Base-by-base conservation (phyloP, 2,797 vertebrate species). In the Lithobates pipiens region DNA sequence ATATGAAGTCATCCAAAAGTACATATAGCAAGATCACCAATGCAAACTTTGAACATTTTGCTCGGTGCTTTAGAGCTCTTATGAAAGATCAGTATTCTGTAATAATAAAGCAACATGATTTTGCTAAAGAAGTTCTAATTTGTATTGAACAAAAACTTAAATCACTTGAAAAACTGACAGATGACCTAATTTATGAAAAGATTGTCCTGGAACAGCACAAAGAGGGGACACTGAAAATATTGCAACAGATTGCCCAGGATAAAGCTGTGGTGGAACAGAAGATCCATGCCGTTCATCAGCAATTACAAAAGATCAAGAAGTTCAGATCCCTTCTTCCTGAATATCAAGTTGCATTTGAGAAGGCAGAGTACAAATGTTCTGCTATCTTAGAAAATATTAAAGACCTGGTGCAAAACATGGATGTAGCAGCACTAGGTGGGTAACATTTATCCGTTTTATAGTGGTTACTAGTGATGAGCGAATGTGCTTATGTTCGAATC, bases 261-360 rank as follows among this genome's bases (percentile, higher is more conserved):
- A 88, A 86, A 70, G 88, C 85, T 42, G 82, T 88, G 73, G 77
- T 85, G 10, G 88, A 88, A 83, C 85, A 86, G 36, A 86, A 86
- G 77, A 82, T 88, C 10, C 81, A 81, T 27, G 73, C 29, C 71
- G 65, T 86, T 36, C 42, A 80, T 57, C 76, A 46, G 34, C 85
- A 88, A 54, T 73, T 86, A 42, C 54, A 80, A 27, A 86, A 84
- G 50, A 88, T 88, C 18, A 80, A 75, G 15, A 88, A 73, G 16
- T 76, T 84, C 1, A 83, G 65, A 57, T 36, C 27, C 10, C 73
- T 81, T 42, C 77, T 86, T 36, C 88, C 88, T 32, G 71, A 86
- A 25, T 86, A 86, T 77, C 88, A 86, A 83, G 44, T 88, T 39
- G 84, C 88, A 44, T 81, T 80, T 32, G 88, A 86, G 46, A 86